A percentile compares a stretch with the other conserved stretches of the same genome.
phyloP scores from a whole-genome alignment of 2,113 vertebrate species.

The Glaucomys volans region DNA sequence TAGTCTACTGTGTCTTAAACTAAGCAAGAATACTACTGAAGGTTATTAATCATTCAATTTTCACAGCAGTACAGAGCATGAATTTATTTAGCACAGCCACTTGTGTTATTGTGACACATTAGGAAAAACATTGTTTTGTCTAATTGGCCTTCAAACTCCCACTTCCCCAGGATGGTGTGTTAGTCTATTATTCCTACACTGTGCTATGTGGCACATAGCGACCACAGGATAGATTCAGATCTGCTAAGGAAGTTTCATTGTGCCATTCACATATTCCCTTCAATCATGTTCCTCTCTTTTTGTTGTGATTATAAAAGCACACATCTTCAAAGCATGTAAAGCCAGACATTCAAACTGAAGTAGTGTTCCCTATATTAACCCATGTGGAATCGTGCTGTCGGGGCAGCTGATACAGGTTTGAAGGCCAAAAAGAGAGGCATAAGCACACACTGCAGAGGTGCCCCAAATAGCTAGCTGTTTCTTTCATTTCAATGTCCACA shows the following conservation, averaged over 20 bases:
- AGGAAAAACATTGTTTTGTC: slow-evolving; percentile 74
- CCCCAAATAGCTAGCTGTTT: not conserved
- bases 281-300: not conserved
- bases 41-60: slow-evolving; percentile 82
- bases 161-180: slow-evolving; percentile 77
- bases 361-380: not conserved
- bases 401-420: not conserved
- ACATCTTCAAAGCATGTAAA: slow-evolving; percentile 5
- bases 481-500: not conserved
- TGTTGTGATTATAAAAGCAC: not conserved
- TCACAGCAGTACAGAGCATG: slow-evolving; percentile 66
- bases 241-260: slow-evolving; percentile 57
- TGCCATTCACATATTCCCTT: slow-evolving; percentile 26
- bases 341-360: not conserved
- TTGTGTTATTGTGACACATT: slow-evolving; percentile 85
- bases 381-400: not conserved
- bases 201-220: not conserved
- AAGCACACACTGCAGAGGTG: rapidly evolving
- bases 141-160: slow-evolving; percentile 83
- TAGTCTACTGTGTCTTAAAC: slow-evolving; percentile 51
- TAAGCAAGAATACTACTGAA: slow-evolving; percentile 65
- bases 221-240: slow-evolving; percentile 72
- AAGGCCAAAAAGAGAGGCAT: not conserved
- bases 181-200: slow-evolving; percentile 81
- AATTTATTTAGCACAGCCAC: slow-evolving; percentile 81